phyloP scores from a whole-genome alignment of 1,140 invertebrate species.

The Kradibia gibbosae region DNA sequence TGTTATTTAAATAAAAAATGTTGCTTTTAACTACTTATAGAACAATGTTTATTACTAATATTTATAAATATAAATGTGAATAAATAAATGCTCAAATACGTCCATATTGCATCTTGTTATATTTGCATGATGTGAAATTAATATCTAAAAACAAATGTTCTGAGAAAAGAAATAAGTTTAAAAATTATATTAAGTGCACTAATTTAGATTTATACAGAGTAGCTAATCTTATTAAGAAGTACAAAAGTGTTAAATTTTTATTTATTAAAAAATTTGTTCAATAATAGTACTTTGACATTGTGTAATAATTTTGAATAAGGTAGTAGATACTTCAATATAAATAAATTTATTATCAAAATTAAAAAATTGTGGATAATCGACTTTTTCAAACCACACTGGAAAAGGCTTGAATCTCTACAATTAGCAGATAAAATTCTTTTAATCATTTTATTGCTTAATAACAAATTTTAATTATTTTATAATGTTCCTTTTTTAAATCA shows the following conservation, averaged over 20 bases:
- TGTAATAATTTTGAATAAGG: constrained; percentile 2
- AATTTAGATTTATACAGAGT: constrained; percentile 23
- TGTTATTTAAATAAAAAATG: constrained; percentile 51
- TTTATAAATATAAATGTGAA: too few species aligned
- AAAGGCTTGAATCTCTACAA: constrained; percentile 54
- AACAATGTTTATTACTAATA: too few species aligned
- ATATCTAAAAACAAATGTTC: constrained; percentile 57
- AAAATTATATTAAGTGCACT: constrained; percentile 44
- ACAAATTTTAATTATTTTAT: too few species aligned
- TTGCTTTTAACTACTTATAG: too few species aligned
- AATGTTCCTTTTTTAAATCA: too few species aligned
- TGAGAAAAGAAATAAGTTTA: constrained; percentile 11
- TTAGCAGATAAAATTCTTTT: constrained; percentile 66
- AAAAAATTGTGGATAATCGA: constrained; percentile 3
- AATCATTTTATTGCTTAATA: too few species aligned
- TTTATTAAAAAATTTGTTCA: constrained; percentile 1
- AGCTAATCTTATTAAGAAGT: constrained; percentile 42
- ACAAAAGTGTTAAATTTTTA: constrained; percentile 10
- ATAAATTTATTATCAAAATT: constrained; percentile 2
- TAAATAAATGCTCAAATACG: too few species aligned
- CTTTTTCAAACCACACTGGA: constrained; percentile 39
- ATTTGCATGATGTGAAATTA: constrained; percentile 59
- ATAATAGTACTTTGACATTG: constrained; percentile 16
- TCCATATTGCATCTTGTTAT: too few species aligned
- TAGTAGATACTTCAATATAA: background rate